Conservation (phyloP, 2,888 invertebrate species). For the Hemicrepidius hirtus region DNA sequence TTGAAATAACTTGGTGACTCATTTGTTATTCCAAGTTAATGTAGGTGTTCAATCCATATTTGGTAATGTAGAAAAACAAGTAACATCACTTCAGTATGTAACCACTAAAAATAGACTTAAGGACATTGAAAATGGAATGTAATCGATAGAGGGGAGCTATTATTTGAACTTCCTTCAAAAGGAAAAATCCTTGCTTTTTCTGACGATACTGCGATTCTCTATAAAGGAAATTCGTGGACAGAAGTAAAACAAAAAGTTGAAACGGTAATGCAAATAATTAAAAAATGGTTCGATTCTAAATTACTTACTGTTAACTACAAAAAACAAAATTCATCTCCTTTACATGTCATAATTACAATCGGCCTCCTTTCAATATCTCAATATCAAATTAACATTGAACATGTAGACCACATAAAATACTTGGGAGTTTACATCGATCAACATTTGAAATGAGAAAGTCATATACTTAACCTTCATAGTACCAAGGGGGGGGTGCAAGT, state of each 20-base stretch:
- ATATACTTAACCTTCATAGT: too few relatives aligned
- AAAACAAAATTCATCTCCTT: background rate
- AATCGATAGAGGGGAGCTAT: too few relatives aligned
- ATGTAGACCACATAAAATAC: background rate
- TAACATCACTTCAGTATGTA: too few relatives aligned
- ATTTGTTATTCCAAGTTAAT: too few relatives aligned
- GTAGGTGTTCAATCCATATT: too few relatives aligned
- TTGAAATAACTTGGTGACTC: too few relatives aligned
- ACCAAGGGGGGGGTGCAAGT: too few relatives aligned
- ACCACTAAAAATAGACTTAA: too few relatives aligned
- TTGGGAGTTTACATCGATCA: background rate
- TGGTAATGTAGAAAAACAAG: too few relatives aligned
- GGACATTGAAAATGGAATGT: too few relatives aligned
- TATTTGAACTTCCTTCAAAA: background rate
- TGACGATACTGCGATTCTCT: background rate
- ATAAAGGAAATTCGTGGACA: background rate
- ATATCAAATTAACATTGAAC: background rate
- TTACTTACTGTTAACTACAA: background rate
- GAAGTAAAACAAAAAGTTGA: background rate
- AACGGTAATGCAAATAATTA: background rate
- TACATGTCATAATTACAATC: background rate
- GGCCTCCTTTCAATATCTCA: background rate
- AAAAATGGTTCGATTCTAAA: background rate
- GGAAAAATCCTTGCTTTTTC: background rate
- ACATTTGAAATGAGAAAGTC: background rate